phyloP scores from a whole-genome alignment of 2,113 vertebrate species.

The Hiodon tergisus region DNA sequence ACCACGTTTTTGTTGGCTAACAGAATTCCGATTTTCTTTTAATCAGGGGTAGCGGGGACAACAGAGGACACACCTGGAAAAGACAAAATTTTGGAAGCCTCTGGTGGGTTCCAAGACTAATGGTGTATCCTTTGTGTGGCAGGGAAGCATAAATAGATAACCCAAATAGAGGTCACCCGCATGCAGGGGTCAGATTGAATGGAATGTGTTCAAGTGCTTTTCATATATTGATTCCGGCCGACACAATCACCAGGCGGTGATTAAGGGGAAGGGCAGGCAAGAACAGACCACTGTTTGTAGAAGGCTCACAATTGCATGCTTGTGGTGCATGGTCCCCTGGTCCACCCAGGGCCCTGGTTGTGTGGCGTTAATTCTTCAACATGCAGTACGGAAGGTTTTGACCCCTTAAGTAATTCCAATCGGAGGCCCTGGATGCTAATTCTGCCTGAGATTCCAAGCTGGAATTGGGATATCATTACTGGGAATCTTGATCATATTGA shows the following conservation, averaged over 20 bases:
- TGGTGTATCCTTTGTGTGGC: neutral
- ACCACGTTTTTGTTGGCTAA: too few species aligned
- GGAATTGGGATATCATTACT: neutral
- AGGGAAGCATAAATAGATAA: constrained; percentile 1
- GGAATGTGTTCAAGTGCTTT: constrained; percentile 31
- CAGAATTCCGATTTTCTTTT: neutral
- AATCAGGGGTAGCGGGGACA: neutral
- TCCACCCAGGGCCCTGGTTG: constrained; percentile 22
- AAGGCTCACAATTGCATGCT: constrained; percentile 31
- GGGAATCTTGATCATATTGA: neutral
- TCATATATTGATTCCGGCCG: constrained; percentile 34
- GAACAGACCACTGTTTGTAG: constrained; percentile 34
- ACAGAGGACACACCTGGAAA: neutral
- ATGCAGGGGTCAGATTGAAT: constrained; percentile 23
- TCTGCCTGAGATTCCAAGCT: too few species aligned
- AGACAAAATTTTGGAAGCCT: neutral
- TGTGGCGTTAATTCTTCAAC: constrained; percentile 18
- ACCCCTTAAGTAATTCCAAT: constrained; percentile 26
- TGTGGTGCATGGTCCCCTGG: constrained; percentile 11
- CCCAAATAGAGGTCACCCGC: neutral
- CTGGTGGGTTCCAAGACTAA: neutral
- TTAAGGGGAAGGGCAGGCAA: neutral
- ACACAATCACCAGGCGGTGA: constrained; percentile 20
- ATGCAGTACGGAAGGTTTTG: too few species aligned
- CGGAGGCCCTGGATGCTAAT: constrained; percentile 14